Conservation (phyloP, 2,797 vertebrate species). For the Dallia pectoralis region DNA sequence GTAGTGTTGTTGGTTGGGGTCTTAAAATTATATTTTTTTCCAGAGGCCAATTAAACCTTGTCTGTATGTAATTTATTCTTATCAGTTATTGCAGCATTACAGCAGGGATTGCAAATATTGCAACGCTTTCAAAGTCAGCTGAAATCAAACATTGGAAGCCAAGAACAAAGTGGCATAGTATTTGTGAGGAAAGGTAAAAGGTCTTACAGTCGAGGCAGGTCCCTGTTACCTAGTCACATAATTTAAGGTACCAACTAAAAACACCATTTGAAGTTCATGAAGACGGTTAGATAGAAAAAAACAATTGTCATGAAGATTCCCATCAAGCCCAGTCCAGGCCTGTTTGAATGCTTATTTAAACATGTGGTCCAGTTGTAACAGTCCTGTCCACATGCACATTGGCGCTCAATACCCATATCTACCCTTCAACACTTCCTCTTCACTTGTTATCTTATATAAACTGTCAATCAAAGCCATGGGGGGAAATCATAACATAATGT, state of each 20-base stretch:
- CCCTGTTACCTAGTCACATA: not conserved
- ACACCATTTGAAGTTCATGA: not conserved
- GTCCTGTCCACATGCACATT: no score
- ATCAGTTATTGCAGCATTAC: not conserved
- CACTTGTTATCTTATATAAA: no score
- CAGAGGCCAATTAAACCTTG: not conserved
- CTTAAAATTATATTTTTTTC: not conserved
- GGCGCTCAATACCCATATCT: no score
- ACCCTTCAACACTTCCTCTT: no score
- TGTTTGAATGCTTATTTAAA: not conserved
- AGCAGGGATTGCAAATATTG: not conserved
- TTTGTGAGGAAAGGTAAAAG: not conserved
- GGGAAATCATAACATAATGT: no score
- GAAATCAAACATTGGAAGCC: not conserved
- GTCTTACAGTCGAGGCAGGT: not conserved
- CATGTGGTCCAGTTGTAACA: no score
- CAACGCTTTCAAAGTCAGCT: not conserved
- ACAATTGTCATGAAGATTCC: not conserved
- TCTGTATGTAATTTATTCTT: not conserved
- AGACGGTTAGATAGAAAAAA: not conserved
- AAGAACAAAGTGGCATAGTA: not conserved
- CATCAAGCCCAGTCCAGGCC: not conserved
- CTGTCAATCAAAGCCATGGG: no score
- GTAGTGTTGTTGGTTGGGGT: not conserved
- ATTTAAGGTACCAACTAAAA: not conserved